phyloP scores from a whole-genome alignment of 23 tunicate genomes.

The Trididemnum nubilum region DNA sequence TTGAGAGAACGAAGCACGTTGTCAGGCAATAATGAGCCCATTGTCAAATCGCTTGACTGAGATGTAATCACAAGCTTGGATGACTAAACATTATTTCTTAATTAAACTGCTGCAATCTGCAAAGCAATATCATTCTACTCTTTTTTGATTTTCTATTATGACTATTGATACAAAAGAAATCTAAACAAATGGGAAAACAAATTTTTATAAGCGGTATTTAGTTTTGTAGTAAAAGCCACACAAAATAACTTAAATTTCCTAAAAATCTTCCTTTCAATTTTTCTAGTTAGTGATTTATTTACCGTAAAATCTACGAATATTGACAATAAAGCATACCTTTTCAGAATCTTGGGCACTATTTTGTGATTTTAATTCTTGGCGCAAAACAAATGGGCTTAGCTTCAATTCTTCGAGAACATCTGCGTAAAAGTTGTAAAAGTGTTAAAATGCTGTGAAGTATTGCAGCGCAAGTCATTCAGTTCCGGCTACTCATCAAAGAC shows the following conservation, averaged over 20 bases:
- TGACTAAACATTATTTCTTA: conserved; percentile 6
- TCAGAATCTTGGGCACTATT: conserved; percentile 25
- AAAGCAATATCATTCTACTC: too few species aligned
- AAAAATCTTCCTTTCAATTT: too few species aligned
- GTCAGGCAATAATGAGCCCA: conserved; percentile 87
- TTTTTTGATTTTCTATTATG: too few species aligned
- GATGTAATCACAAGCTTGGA: conserved; percentile 39
- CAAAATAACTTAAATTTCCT: too few species aligned
- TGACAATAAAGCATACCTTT: conserved; percentile 60
- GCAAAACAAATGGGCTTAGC: conserved; percentile 54
- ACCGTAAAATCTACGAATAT: neutral
- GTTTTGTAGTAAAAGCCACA: too few species aligned
- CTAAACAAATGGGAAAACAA: too few species aligned
- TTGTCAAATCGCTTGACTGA: conserved; percentile 45
- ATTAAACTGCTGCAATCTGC: too few species aligned
- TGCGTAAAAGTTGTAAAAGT: conserved; percentile 2
- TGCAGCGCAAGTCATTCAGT: too few species aligned
- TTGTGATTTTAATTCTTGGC: conserved; percentile 49
- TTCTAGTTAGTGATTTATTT: too few species aligned
- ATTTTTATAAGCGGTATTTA: too few species aligned
- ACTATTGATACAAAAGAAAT: too few species aligned
- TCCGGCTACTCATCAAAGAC: too few species aligned
- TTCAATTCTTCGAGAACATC: conserved; percentile 66
- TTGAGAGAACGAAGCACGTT: conserved; percentile 43
- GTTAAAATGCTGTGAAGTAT: neutral